These are phyloP conservation scores for Malacoctenus gilli DNA, from an alignment of 2,797 vertebrate species.

Conservation along the genomic window DNA sequence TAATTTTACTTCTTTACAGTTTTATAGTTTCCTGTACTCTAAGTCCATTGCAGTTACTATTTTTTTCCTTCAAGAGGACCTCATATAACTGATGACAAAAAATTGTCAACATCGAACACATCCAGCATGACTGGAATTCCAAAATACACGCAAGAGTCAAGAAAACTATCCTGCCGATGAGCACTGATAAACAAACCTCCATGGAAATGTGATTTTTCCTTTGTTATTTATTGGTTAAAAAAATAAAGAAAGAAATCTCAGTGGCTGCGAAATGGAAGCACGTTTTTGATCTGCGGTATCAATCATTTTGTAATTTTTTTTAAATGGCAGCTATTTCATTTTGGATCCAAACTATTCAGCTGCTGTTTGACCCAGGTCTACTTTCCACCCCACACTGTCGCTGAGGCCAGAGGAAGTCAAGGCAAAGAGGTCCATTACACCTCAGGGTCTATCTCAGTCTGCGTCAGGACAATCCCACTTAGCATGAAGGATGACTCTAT, in stretches of 20 bases:
- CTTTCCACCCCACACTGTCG: constrained; percentile 45
- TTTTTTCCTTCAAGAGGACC: too few relatives aligned
- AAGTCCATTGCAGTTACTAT: too few relatives aligned
- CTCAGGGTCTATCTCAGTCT: constrained; percentile 74
- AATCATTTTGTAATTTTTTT: constrained; percentile 67
- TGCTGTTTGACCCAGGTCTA: constrained; percentile 68
- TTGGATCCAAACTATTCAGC: constrained; percentile 64
- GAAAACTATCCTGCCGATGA: too few relatives aligned
- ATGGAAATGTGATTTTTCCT: too few relatives aligned
- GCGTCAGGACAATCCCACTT: constrained; percentile 78
- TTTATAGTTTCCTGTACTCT: too few relatives aligned
- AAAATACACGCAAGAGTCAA: too few relatives aligned
- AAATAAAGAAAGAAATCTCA: constrained; percentile 27
- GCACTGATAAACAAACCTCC: too few relatives aligned
- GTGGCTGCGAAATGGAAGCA: constrained; percentile 35
- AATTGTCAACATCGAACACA: too few relatives aligned
- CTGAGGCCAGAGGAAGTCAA: constrained; percentile 77
- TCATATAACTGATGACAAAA: too few relatives aligned
- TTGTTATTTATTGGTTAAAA: constrained; percentile 17
- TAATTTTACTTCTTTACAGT: too few relatives aligned
- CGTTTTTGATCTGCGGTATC: constrained; percentile 36
- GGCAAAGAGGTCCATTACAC: constrained; percentile 79
- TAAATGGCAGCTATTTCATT: constrained; percentile 64
- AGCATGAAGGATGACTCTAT: constrained; percentile 80
- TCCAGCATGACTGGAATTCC: too few relatives aligned